A percentile compares a stretch with the other conserved stretches of the same genome.
Conservation (phyloP, 2,113 vertebrate species). For the Anarhynchus alexandrinus region DNA sequence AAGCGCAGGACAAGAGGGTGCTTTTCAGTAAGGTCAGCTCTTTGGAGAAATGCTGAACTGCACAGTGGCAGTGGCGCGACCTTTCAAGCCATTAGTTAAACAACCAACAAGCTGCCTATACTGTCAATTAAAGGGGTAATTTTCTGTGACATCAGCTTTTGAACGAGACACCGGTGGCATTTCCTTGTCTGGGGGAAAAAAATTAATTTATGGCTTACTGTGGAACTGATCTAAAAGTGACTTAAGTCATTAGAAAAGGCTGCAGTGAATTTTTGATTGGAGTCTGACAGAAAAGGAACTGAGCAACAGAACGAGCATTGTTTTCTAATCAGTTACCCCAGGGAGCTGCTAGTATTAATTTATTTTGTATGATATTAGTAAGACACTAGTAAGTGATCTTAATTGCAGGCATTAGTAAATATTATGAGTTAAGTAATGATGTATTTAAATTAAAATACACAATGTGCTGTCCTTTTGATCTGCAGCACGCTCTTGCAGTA, state of each 20-base stretch:
- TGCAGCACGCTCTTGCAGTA: neutral
- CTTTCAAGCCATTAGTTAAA: neutral
- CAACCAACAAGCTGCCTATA: neutral
- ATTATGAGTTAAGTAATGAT: neutral
- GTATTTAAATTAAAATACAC: neutral
- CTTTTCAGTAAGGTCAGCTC: neutral
- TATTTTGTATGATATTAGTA: neutral
- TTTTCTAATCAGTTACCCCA: neutral
- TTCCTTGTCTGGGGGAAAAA: neutral
- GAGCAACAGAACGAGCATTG: fast-evolving
- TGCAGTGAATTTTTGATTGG: neutral
- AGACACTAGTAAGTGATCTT: neutral
- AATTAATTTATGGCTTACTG: neutral
- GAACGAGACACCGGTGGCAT: fast-evolving
- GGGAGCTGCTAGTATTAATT: neutral
- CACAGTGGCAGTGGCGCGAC: neutral
- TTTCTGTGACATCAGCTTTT: neutral
- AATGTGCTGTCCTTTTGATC: fast-evolving
- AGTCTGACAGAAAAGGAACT: neutral
- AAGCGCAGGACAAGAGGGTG: neutral
- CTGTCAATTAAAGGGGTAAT: neutral
- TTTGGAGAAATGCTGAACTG: neutral
- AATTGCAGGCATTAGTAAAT: neutral
- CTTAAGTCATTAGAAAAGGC: neutral
- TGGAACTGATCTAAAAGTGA: neutral